Base-by-base conservation (phyloP, 2,113 vertebrate genomes). In the Sander lucioperca region DNA sequence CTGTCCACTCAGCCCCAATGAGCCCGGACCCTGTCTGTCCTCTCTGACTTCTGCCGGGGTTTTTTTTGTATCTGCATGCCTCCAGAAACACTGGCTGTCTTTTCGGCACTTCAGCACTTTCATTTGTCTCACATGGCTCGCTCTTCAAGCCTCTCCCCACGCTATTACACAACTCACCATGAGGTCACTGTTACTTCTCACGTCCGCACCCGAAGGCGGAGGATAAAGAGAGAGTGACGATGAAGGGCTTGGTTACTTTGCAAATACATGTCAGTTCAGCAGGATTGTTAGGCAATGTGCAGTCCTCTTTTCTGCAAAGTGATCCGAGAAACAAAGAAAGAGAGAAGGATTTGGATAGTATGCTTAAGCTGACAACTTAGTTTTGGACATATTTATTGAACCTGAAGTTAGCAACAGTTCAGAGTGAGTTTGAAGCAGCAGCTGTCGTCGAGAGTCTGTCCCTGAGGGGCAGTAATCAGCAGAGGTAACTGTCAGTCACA, bases 401-500 rank as follows among this genome's bases (percentile, higher is more conserved):
- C 68, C 73, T 80, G 86, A 77, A 82, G 90, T 85, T 86, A 79
- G 85, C 74, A 74, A 66, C 73, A 82, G 80, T 80, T 84, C 73
- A 74, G 89, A 78, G 82, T 30, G 80, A 86, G 86, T 81, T 86
- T 84, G 68, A 81, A 82, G 84, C 79, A 68, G 89, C 93, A 94
- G 93, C 92, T 94, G 93, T 86, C 83, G 71, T 77, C 8, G 43
- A 33, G 84, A 85, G 68, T 79, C 43, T 45, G 72, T 87, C 89
- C 90, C 88, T 61, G 69, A 74, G 88, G 90, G 89, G 77, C 83
- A 45, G 84, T 78, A 83, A 90, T 90, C 91, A 77, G 88, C 92
- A 93, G 92, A 89, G 92, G 89, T 87, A 84, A 76, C 91, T 94
- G 93, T 94, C 92, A 93, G 81, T 93, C 93, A 92, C 84, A 63